A percentile compares a stretch with the other conserved stretches of the same genome.
These are phyloP conservation scores for Vannuccia rotundouncinata DNA, from an alignment of 2,888 invertebrate genomes.

Conservation along the genomic window DNA sequence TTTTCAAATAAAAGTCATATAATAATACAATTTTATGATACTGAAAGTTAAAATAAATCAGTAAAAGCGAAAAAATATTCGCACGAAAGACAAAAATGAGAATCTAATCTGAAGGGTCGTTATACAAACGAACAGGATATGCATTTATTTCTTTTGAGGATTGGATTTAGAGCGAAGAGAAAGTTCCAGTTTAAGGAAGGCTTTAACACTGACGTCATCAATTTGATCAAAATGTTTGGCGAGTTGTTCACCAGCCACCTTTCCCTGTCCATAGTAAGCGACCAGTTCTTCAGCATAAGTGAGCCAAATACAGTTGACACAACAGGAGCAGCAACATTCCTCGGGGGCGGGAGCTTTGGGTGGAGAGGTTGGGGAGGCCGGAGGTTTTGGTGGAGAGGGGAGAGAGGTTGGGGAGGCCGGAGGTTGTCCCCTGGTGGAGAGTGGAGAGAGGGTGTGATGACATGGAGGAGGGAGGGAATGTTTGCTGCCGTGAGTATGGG, in stretches of 20 bases:
- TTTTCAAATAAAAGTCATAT: too few relatives aligned
- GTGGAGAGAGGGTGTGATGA: not conserved
- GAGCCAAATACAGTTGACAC: slow-evolving; percentile 40
- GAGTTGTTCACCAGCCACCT: not conserved
- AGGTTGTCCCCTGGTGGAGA: not conserved
- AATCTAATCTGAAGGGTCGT: too few relatives aligned
- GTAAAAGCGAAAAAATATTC: too few relatives aligned
- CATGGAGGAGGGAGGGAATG: not conserved
- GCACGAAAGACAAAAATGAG: too few relatives aligned
- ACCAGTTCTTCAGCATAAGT: slow-evolving; percentile 34
- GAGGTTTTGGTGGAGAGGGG: not conserved
- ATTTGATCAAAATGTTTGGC: not conserved
- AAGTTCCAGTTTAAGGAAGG: slow-evolving; percentile 3
- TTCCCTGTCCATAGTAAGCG: not conserved
- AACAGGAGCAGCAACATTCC: slow-evolving; percentile 39
- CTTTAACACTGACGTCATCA: not conserved
- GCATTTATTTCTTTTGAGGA: too few relatives aligned
- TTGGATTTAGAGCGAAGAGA: not conserved
- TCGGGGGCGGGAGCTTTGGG: slow-evolving; percentile 31
- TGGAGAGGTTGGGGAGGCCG: not conserved
- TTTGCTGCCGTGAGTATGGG: not conserved
- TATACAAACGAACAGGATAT: too few relatives aligned
- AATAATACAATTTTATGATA: too few relatives aligned
- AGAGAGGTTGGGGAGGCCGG: not conserved
- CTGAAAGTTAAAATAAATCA: too few relatives aligned